Conservation (phyloP, 2,113 vertebrate genomes). For the Oreochromis aureus region DNA sequence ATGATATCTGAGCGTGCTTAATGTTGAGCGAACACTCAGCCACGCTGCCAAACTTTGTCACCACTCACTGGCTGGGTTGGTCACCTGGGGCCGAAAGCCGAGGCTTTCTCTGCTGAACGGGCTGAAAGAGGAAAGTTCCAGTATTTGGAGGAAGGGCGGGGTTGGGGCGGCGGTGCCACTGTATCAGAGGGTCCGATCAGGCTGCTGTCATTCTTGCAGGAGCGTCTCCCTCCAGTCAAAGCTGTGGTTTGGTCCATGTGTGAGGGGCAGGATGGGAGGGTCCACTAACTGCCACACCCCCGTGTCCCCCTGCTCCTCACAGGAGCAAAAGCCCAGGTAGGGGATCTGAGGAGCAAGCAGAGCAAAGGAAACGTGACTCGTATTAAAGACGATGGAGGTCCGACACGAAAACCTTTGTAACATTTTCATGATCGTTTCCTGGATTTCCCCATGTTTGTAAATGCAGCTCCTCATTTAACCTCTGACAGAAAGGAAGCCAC, state of each 20-base stretch:
- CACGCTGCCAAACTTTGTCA: background rate
- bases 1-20: background rate
- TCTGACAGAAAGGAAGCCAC: background rate
- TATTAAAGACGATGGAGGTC: background rate
- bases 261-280: constrained; percentile 93
- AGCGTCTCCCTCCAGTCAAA: constrained; percentile 97
- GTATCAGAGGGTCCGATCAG: background rate
- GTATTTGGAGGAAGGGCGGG: background rate
- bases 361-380: background rate
- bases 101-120: background rate
- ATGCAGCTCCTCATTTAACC: fast-evolving
- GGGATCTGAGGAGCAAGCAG: constrained; percentile 77
- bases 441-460: background rate
- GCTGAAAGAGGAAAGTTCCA: background rate
- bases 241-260: constrained; percentile 91
- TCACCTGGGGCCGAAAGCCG: background rate
- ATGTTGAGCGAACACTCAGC: background rate
- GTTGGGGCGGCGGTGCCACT: background rate
- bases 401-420: fast-evolving
- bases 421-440: background rate
- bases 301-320: constrained; percentile 88
- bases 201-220: constrained; percentile 75
- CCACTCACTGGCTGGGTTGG: background rate
- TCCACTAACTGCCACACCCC: constrained; percentile 93
- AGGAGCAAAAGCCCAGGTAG: constrained; percentile 92